Base-by-base conservation (phyloP, 2,113 vertebrate species). In the Atrichornis clamosus region DNA sequence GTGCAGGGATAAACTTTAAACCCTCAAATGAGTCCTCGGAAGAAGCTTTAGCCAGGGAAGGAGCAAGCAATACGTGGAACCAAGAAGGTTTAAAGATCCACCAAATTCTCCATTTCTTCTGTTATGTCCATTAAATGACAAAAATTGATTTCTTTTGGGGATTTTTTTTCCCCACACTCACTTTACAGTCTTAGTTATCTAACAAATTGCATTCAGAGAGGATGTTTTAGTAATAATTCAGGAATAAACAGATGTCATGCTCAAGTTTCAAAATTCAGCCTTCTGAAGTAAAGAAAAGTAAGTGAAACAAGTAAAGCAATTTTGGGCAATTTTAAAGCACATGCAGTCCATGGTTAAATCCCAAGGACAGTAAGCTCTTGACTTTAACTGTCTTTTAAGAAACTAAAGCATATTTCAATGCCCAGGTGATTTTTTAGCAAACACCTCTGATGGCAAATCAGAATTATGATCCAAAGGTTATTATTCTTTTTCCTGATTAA, bases 61-160 rank as follows among this genome's bases (percentile, higher is more conserved):
- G 6, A 73, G 10, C 8, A 49, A 81, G 17, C 0, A 21, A 11
- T 9, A 15, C 0, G 0, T 2, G 7, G 22, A 84, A 30, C 8
- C 22, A 49, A n/a, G 32, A 90, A 86, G 47, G 55, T 78, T 91
- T 88, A 56, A 70, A 83, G 20, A 19, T 68, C 46, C n/a, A 16
- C 13, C 28, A 44, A 60, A 32, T 65, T 88, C 39, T 65, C 33
- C 6, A 23, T 27, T 35, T 90, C 72, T 84, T 60, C 73, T 23
- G 49, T 15, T 35, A 4, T 0, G 0, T 41, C 42, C 33, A 56
- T 35, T 28, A 50, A 90, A 83, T 76, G 12, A 73, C 11, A 22
- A 62, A 67, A 56, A 35, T 28, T 52, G 11, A n/a, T n/a, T n/a
- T n/a, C n/a, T n/a, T n/a, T n/a, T n/a, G n/a, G n/a, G n/a, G n/a